Evolutionary conservation across 2,113 vertebrate genomes (phyloP), one percentile per base, ranked within the genome.

Genomic region (Onychostruthus taczanowskii): DNA sequence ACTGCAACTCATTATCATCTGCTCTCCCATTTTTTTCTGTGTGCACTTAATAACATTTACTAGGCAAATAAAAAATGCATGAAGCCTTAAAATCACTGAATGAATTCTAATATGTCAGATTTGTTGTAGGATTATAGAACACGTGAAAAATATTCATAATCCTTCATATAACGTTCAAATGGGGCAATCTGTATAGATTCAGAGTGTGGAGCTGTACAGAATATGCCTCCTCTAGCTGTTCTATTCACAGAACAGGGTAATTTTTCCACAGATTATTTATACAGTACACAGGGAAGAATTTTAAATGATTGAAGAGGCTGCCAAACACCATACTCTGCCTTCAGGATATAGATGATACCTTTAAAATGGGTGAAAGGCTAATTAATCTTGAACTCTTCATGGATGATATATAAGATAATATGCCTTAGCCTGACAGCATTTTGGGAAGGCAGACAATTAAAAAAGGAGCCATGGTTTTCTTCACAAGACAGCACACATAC

Each of bases 371-470:
- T 43, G 87, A 95, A 97, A 95, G 93, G 64, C 89, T 97, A 97
- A 97, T 97, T 97, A 96, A 97, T 97, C 91, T 97, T 96, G 63
- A 94, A 82, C 81, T 67, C n/a, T 37, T 94, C 88, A 22, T 70
- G 84, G 49, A 62, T 95, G 83, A 95, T 91, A 46, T 68, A 82
- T 77, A 96, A 91, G 82, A 87, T n/a, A 95, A 92, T 79, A 94
- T 58, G 89, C 82, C 35, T 95, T 90, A 95, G 91, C 56, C 66
- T 86, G 79, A 84, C 86, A 96, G 90, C 43, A 23, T 72, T 81
- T 95, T 81, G 76, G 70, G 84, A 88, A 93, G 73, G 62, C 82
- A 81, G n/a, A 70, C 78, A 94, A 93, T 84, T 95, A 79, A 91
- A 95, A 89, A 91, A 3, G 1, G 39, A 94, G 44, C 28, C 69